Evolutionary conservation across 1,140 invertebrate species (phyloP).

Genomic region (Parapsyche elsis): DNA sequence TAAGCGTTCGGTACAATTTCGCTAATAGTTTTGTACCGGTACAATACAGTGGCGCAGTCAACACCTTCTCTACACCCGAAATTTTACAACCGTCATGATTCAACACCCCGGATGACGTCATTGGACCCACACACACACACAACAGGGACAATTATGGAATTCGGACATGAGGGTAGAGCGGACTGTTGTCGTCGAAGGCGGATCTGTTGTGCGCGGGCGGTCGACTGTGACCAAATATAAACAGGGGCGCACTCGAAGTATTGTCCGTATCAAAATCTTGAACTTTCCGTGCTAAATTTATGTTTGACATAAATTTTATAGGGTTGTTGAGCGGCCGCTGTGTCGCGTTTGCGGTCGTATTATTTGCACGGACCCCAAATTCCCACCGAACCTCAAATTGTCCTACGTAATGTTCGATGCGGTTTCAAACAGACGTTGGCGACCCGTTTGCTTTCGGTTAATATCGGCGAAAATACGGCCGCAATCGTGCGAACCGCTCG

Average conservation of each 20-base stretch:
- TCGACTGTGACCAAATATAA: neutral
- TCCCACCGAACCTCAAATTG: neutral
- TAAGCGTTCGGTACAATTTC: too few species aligned
- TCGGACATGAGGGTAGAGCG: slow-evolving; percentile 1
- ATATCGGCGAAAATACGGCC: neutral
- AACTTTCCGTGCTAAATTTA: neutral
- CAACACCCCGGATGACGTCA: too few species aligned
- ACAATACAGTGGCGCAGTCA: neutral
- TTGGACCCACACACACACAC: neutral
- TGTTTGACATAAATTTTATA: neutral
- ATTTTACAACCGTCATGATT: neutral
- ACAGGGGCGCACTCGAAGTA: neutral
- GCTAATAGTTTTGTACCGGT: neutral
- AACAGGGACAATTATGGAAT: slow-evolving; percentile 16
- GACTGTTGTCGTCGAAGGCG: neutral
- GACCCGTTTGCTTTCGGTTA: neutral
- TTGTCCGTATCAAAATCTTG: neutral
- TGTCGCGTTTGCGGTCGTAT: neutral
- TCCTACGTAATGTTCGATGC: too few species aligned
- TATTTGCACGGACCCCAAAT: neutral
- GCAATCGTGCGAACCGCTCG: too few species aligned
- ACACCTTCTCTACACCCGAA: neutral
- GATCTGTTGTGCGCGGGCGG: neutral
- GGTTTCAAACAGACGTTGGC: too few species aligned
- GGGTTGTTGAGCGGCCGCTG: neutral